These are phyloP conservation scores for Thinocorus orbignyianus DNA, from an alignment of 2,113 vertebrate genomes.

Conservation along the genomic window DNA sequence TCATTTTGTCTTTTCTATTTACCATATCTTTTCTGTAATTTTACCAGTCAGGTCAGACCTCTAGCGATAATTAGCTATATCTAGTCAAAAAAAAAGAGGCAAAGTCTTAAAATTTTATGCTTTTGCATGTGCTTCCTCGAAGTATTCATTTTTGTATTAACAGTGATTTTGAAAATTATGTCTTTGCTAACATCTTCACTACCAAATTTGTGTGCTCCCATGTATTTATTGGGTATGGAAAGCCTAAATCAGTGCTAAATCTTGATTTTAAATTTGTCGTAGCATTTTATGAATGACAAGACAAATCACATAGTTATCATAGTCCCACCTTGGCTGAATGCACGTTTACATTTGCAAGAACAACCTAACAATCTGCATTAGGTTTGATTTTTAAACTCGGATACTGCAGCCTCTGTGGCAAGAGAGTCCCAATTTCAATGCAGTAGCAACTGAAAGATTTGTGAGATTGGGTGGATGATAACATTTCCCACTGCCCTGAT, in stretches of 20 bases:
- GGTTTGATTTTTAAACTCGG: slow-evolving; percentile 20
- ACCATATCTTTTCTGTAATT: neutral
- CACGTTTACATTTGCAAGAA: neutral
- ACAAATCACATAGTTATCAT: neutral
- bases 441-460: neutral
- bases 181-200: neutral
- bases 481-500: neutral
- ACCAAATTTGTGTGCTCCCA: neutral
- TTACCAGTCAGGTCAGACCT: neutral
- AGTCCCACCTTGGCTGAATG: neutral
- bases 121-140: neutral
- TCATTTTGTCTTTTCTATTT: neutral
- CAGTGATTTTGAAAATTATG: neutral
- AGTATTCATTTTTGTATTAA: neutral
- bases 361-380: neutral
- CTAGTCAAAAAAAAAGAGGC: neutral
- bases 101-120: neutral
- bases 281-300: slow-evolving; percentile 9
- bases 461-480: fast-evolving
- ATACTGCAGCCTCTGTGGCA: neutral
- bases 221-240: neutral
- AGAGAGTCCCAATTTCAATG: neutral
- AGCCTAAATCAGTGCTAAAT: neutral
- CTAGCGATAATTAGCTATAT: neutral
- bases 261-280: slow-evolving; percentile 47